Base-by-base conservation (phyloP, 2,797 vertebrate species). In the Acanthornis magna region DNA sequence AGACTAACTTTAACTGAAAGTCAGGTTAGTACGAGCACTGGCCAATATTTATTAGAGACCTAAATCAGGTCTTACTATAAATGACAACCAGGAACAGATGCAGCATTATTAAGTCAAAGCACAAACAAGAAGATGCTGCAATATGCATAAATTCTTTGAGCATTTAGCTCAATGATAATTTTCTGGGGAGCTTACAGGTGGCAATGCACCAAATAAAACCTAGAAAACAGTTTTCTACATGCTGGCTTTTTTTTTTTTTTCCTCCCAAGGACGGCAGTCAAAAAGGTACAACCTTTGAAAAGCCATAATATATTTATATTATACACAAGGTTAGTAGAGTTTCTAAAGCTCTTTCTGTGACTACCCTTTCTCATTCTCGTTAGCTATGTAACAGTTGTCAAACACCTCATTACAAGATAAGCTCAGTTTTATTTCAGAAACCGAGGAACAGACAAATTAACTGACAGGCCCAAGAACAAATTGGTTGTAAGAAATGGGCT, bases 341-440 rank as follows among this genome's bases (percentile, higher is more conserved):
- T 84, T 43, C 48, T 60, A 25, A 82, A 71, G 34, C 9, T 27
- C 62, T 58, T 75, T 26, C 73, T 76, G 50, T 20, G 22, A 53
- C 68, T 65, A 45, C 34, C 43, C 47, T 80, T 61, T 13, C 70
- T 32, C 36, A 34, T 92, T 62, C 86, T 38, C 8, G 15, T 54
- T 74, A 72, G 60, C 73, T 60, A 4, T 6, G 20, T 47, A 89
- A 82, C 75, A 63, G 75, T 63, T 88, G 85, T 80, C 81, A 96
- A 91, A 86, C 43, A 66, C 27, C 50, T 87, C 63, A 89, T 60
- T 92, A 94, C 53, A 85, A 89, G 65, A 80, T 65, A 83, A 94
- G 57, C 34, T 82, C 54, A 36, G 61, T 71, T 91, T 95, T 90
- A 77, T 71, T 87, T 95, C 72, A 93, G 68, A 89, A 95, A 75